Percentiles rank a stretch among this genome's conserved stretches.
These are phyloP conservation scores for Lepus timidus DNA, from an alignment of 2,113 vertebrate genomes.

Conservation along the genomic window DNA sequence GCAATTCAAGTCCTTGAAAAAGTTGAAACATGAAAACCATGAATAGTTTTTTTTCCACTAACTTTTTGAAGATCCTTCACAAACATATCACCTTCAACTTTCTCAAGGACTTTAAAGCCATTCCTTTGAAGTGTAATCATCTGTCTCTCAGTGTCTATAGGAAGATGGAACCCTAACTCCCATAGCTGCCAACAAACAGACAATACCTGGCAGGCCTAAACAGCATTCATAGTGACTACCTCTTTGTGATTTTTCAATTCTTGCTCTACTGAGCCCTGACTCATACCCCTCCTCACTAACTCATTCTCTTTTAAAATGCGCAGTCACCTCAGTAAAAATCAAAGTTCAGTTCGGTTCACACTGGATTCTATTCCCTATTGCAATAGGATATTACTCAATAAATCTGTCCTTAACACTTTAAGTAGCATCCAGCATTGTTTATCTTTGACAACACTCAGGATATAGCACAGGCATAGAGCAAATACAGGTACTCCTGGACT, in stretches of 20 bases:
- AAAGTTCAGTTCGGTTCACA: not conserved
- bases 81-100: not conserved
- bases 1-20: no score
- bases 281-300: not conserved
- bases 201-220: not conserved
- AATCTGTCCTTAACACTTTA: not conserved
- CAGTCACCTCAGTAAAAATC: not conserved
- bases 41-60: no score
- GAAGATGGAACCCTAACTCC: not conserved
- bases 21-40: no score
- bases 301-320: not conserved
- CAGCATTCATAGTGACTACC: not conserved
- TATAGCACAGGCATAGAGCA: not conserved
- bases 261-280: not conserved
- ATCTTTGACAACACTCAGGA: not conserved
- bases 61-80: no score
- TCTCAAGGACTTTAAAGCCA: not conserved
- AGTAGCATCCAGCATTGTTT: not conserved
- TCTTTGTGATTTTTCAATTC: not conserved
- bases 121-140: not conserved
- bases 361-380: not conserved
- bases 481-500: not conserved
- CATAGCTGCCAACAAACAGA: not conserved
- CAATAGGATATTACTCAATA: not conserved
- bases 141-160: not conserved